Evolutionary conservation across 2,797 vertebrate genomes (phyloP), one percentile per base, ranked within the genome.

Genomic region (Sebastes nivosus): DNA sequence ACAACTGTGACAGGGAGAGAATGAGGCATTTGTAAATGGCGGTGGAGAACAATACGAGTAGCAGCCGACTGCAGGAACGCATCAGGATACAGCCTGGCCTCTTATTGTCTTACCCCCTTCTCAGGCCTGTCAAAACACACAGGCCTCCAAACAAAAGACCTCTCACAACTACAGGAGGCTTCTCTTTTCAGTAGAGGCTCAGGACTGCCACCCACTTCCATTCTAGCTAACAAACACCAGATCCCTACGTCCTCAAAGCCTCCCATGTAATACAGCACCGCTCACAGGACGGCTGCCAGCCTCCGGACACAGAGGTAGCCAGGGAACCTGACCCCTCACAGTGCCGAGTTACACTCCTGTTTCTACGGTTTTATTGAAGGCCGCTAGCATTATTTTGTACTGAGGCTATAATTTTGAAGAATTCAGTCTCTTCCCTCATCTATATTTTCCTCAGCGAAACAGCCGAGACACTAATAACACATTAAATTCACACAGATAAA

Each of bases 121-220:
- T 89, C 54, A 75, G 85, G 61, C 79, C 82, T 92, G 90, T 94
- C 91, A 93, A 87, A 94, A 93, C 81, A 89, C 75, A 90, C 82
- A 79, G 60, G 80, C 72, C 74, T 80, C 24, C 13, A 72, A 76
- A 93, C 87, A 91, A 88, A 88, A 76, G 82, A 64, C 11, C 82
- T 76, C 80, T 65, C 55, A 60, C 75, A 67, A 80, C 71, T 80
- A 27, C 29, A 88, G 76, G 36, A 79, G 83, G 65, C 71, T 80
- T 85, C 74, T 70, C 80, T 80, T 89, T 85, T 79, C 69, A 83
- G 75, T 54, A 46, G 60, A 54, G 24, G 69, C 75, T 80, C 54
- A 38, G 71, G 63, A 32, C 67, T 38, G 74, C 74, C 82, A 84
- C 80, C 72, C 80, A 75, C 77, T 72, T 83, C 42, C 65, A 79